Evolutionary conservation across 2,797 vertebrate genomes (phyloP), one percentile per base, ranked within the genome.

Genomic region (Ispidina picta): DNA sequence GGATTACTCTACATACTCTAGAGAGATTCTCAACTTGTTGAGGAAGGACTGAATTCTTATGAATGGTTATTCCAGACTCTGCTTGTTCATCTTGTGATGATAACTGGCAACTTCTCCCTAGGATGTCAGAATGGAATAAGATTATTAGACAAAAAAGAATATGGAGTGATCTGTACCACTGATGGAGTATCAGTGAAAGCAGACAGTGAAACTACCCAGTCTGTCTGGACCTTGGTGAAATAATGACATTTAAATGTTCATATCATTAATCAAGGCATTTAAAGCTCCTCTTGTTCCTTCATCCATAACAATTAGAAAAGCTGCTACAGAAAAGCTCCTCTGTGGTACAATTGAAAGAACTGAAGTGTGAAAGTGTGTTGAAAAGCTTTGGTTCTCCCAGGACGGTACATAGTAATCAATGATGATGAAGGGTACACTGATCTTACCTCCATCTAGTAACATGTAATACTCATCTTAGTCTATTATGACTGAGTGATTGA

Each of bases 91-190:
- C 85, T 62, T 84, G 76, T 44, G 87, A 85, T 60, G 68, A 73
- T 2, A 56, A 86, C 35, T 56, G 83, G 69, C 84, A 90, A 28
- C 75, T 89, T 90, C 86, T 63, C 86, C 89, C 97, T 97, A 92
- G 74, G 23, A 94, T 21, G 80, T 72, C 69, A 92, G 28, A 93
- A 92, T 5, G 28, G 72, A 88, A 85, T 35, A 81, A 26, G 70
- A 86, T 89, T 33, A 86, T 74, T 79, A 94, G 46, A 23, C 26
- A 82, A 84, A 88, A 71, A 44, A 25, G n/a, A 64, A 51, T 4
- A 19, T 5, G 15, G 54, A 93, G 31, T 25, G 65, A 65, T 81
- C 17, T 64, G 88, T 87, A 71, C 56, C 60, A 56, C 33, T 56
- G 72, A 83, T 56, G 73, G 62, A 83, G 21, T 73, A 88, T 23